phyloP scores from a whole-genome alignment of 2,888 invertebrate genomes.

The Amphipoea lucens region DNA sequence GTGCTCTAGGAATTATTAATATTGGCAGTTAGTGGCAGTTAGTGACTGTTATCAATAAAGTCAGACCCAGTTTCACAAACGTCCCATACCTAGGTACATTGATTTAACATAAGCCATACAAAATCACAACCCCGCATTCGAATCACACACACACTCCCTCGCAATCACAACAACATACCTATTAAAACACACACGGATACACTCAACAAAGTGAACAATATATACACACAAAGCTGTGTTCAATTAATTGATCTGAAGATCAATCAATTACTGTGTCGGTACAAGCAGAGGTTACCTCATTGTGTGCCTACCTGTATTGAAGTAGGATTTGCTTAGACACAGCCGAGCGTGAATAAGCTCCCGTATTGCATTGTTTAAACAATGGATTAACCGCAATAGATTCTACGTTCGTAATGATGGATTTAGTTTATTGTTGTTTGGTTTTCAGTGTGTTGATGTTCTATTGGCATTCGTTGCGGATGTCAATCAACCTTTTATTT shows the following conservation, averaged over 20 bases:
- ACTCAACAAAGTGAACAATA: neutral
- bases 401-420: neutral
- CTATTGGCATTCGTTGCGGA: neutral
- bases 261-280: constrained; percentile 48
- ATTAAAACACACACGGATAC: neutral
- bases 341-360: constrained; percentile 43
- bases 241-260: constrained; percentile 22
- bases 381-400: constrained; percentile 56
- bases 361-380: constrained; percentile 59
- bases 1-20: neutral
- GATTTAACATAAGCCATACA: neutral
- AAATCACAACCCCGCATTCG: neutral
- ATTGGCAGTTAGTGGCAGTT: neutral
- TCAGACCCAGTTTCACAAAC: neutral
- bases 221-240: neutral
- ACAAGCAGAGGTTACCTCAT: neutral
- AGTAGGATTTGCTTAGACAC: constrained; percentile 33
- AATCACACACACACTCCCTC: neutral
- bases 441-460: neutral
- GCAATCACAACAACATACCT: neutral
- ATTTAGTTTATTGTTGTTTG: constrained; percentile 11
- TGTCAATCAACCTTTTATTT: neutral
- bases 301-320: neutral
- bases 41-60: neutral
- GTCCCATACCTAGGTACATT: neutral